Conservation (phyloP, 2,797 vertebrate species). For the Hipposideros larvatus region DNA sequence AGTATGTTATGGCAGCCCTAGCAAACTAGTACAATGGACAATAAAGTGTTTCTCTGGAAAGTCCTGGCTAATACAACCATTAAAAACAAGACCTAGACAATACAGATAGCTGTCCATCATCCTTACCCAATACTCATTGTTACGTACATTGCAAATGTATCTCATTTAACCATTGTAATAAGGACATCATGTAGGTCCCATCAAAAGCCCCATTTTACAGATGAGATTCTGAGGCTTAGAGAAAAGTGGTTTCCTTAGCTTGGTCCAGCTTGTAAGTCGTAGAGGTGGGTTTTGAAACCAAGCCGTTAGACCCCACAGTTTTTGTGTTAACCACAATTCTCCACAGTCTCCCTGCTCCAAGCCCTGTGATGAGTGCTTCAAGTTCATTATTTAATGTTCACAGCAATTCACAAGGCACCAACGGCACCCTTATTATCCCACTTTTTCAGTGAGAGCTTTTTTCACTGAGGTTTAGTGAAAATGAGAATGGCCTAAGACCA, state of each 20-base stretch:
- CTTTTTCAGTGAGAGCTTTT: background rate
- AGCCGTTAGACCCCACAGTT: background rate
- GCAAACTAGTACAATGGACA: too few relatives aligned
- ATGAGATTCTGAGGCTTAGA: background rate
- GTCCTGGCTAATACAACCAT: background rate
- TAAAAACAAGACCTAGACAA: background rate
- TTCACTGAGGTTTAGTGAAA: background rate
- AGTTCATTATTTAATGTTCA: background rate
- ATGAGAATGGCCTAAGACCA: background rate
- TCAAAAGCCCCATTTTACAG: background rate
- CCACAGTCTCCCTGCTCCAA: background rate
- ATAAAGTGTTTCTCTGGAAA: background rate
- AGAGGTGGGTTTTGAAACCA: background rate
- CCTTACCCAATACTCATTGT: background rate
- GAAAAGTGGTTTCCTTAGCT: background rate
- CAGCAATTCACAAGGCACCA: background rate
- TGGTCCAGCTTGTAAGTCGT: too few relatives aligned
- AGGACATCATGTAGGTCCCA: accelerated
- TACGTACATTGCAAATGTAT: too few relatives aligned
- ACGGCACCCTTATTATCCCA: background rate
- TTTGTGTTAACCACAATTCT: background rate
- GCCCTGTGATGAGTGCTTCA: background rate
- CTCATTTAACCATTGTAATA: background rate
- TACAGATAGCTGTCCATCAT: background rate
- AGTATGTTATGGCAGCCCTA: background rate